Evolutionary conservation across 2,797 vertebrate genomes (phyloP).

Genomic region (Atherinosoma microstoma): DNA sequence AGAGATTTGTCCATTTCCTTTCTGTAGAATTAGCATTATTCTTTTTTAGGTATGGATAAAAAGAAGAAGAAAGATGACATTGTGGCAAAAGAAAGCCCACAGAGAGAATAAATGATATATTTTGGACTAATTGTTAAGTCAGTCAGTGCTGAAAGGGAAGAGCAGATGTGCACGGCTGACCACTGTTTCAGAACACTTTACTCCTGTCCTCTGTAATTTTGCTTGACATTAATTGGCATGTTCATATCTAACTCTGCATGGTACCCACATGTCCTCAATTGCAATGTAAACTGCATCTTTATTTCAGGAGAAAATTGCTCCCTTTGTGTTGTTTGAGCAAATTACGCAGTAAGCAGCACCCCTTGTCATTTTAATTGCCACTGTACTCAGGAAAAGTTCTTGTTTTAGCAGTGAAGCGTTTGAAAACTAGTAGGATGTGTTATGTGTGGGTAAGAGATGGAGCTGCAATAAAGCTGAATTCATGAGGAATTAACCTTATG

Average conservation of each 20-base stretch:
- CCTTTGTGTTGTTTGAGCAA: constrained; percentile 79
- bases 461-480: constrained; percentile 26
- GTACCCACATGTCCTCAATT: constrained; percentile 68
- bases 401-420: constrained; percentile 14
- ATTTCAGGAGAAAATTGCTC: constrained; percentile 81
- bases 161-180: constrained; percentile 48
- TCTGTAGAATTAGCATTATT: background rate
- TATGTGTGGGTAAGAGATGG: constrained; percentile 25
- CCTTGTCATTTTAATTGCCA: constrained; percentile 81
- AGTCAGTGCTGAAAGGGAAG: constrained; percentile 9
- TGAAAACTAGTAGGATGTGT: constrained; percentile 41
- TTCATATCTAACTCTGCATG: constrained; percentile 67
- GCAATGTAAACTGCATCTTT: constrained; percentile 74
- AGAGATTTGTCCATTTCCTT: background rate
- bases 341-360: constrained; percentile 77
- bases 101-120: constrained; percentile 11
- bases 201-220: constrained; percentile 64
- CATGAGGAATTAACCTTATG: constrained; percentile 21
- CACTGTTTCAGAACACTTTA: constrained; percentile 36
- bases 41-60: background rate
- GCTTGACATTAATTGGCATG: constrained; percentile 74
- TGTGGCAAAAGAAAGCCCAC: constrained; percentile 2
- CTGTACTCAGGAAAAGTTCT: constrained; percentile 42
- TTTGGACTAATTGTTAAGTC: constrained; percentile 29
- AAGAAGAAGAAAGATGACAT: background rate